Percentiles rank a stretch among this genome's conserved stretches.
Conservation (phyloP, 2,113 vertebrate genomes). For the Apistogramma diplotaenia region DNA sequence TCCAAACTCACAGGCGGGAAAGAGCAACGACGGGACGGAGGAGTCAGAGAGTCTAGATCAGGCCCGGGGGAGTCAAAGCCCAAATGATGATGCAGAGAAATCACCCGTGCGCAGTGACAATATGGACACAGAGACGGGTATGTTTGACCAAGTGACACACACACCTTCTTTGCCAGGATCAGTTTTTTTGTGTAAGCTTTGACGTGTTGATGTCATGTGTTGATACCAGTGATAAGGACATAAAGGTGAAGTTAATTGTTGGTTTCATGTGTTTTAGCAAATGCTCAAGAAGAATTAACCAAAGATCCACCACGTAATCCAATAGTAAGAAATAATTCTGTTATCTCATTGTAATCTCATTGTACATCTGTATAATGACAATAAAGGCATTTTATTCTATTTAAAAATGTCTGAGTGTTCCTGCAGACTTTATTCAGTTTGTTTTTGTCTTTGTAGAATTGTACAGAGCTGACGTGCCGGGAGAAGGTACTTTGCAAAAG, state of each 20-base stretch:
- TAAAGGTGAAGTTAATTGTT: background rate
- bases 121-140: conserved; percentile 32
- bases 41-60: conserved; percentile 11
- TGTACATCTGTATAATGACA: too few relatives aligned
- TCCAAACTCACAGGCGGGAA: conserved; percentile 2
- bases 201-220: too few relatives aligned
- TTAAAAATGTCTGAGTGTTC: background rate
- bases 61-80: background rate
- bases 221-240: background rate
- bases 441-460: conserved; percentile 56
- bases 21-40: background rate
- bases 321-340: conserved; percentile 54
- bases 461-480: conserved; percentile 70
- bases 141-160: background rate
- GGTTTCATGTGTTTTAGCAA: conserved; percentile 33
- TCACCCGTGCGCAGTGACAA: background rate
- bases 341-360: too few relatives aligned
- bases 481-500: conserved; percentile 65
- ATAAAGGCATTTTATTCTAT: too few relatives aligned
- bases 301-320: conserved; percentile 30
- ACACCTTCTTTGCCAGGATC: background rate
- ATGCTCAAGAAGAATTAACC: conserved; percentile 6
- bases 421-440: background rate
- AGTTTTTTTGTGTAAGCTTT: background rate
- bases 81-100: background rate